A percentile compares a stretch with the other conserved stretches of the same genome.
These are phyloP conservation scores for Villa cingulata DNA, from an alignment of 2,888 invertebrate genomes.

Conservation along the genomic window DNA sequence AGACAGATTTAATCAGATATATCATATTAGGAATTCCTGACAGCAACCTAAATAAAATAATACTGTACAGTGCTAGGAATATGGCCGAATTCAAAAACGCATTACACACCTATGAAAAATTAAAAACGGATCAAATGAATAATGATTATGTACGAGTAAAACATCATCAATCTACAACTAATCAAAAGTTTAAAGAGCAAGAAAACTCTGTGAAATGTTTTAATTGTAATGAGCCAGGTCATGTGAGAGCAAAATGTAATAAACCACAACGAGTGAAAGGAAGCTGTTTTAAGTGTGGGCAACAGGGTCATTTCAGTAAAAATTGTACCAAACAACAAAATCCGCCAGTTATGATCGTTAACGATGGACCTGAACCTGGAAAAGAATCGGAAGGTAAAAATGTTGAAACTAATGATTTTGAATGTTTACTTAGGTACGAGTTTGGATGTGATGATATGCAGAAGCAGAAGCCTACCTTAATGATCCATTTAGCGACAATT, in stretches of 20 bases:
- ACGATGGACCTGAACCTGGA: background rate
- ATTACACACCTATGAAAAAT: conserved; percentile 3
- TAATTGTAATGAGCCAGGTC: conserved; percentile 7
- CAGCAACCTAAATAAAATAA: conserved; percentile 3
- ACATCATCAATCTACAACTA: background rate
- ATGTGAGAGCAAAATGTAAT: background rate
- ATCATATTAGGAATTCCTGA: conserved; percentile 9
- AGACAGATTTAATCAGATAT: conserved; percentile 7
- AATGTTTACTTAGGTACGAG: background rate
- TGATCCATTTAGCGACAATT: background rate
- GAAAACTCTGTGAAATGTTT: conserved; percentile 4
- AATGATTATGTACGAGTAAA: too few species aligned
- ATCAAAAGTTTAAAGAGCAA: background rate
- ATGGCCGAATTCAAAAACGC: conserved; percentile 3
- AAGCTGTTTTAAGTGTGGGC: conserved; percentile 10
- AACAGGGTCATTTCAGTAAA: conserved; percentile 6
- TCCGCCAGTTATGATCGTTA: background rate
- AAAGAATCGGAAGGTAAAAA: background rate
- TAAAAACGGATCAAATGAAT: background rate
- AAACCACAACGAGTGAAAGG: conserved; percentile 3
- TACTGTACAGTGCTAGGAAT: conserved; percentile 4
- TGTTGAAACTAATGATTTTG: background rate
- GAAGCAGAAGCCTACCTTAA: background rate
- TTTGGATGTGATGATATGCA: background rate
- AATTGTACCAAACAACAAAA: background rate